Percentiles rank a stretch among this genome's conserved stretches.
These are phyloP conservation scores for Nycticryphes semicollaris DNA, from an alignment of 2,113 vertebrate genomes.

Conservation along the genomic window DNA sequence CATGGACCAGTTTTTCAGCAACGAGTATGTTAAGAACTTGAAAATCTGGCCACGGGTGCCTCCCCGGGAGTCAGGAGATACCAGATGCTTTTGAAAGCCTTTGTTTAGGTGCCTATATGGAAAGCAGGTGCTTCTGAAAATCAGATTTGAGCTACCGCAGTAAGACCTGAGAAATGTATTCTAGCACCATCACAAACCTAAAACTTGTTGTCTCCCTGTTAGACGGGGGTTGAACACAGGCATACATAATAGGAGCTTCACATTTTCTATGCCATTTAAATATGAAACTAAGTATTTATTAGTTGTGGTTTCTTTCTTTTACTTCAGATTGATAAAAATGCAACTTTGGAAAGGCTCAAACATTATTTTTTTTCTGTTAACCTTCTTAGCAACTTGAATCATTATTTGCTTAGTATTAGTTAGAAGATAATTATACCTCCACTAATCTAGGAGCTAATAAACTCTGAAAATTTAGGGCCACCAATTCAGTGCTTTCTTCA, in stretches of 20 bases:
- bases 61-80: neutral
- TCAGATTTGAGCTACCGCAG: neutral
- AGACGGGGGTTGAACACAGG: neutral
- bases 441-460: neutral
- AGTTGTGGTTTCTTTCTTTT: neutral
- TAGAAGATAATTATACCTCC: neutral
- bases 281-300: neutral
- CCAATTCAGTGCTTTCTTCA: neutral
- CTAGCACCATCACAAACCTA: neutral
- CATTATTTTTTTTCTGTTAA: neutral
- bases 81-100: neutral
- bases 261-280: neutral
- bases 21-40: neutral
- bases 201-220: neutral
- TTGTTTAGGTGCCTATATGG: neutral
- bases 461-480: neutral
- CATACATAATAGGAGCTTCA: neutral
- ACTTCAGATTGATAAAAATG: neutral
- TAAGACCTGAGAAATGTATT: neutral
- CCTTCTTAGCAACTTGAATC: neutral
- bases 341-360: neutral
- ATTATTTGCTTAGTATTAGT: neutral
- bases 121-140: conserved; percentile 15
- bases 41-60: conserved; percentile 17
- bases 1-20: conserved; percentile 46